phyloP scores from a whole-genome alignment of 2,797 vertebrate species.

The Neostethus bicornis region DNA sequence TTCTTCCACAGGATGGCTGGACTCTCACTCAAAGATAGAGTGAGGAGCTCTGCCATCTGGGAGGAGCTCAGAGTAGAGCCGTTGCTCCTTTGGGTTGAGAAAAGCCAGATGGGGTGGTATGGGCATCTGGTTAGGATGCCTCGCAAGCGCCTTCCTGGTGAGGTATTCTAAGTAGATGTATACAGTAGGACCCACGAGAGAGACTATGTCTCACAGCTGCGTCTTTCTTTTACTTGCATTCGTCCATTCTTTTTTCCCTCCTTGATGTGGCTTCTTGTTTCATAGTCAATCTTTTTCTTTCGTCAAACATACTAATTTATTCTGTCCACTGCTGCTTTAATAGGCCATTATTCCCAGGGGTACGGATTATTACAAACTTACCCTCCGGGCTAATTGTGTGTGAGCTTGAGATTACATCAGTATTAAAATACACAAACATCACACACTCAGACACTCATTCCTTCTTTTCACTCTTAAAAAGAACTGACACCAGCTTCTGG shows the following conservation, averaged over 20 bases:
- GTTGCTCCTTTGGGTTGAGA: too few relatives aligned
- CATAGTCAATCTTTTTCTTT: slow-evolving; percentile 18
- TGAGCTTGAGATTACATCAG: slow-evolving; percentile 72
- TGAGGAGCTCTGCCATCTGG: too few relatives aligned
- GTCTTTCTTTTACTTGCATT: neutral
- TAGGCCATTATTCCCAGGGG: slow-evolving; percentile 75
- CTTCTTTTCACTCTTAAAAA: slow-evolving; percentile 50
- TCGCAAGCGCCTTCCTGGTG: too few relatives aligned
- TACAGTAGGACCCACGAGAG: too few relatives aligned
- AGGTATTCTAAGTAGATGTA: too few relatives aligned
- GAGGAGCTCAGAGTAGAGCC: too few relatives aligned
- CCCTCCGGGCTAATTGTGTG: slow-evolving; percentile 78
- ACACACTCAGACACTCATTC: slow-evolving; percentile 28
- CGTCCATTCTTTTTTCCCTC: neutral
- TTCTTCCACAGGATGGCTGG: too few relatives aligned
- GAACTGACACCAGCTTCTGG: slow-evolving; percentile 43
- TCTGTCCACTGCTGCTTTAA: slow-evolving; percentile 71
- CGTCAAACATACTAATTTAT: slow-evolving; percentile 61
- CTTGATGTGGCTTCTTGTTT: neutral
- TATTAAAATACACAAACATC: slow-evolving; percentile 64
- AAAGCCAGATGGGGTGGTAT: too few relatives aligned
- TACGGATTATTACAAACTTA: slow-evolving; percentile 76
- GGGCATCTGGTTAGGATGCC: too few relatives aligned
- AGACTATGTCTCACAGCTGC: too few relatives aligned
- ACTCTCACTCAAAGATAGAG: too few relatives aligned